These are phyloP conservation scores for Coregonus suidteri DNA, from an alignment of 2,797 vertebrate species.

Conservation along the genomic window DNA sequence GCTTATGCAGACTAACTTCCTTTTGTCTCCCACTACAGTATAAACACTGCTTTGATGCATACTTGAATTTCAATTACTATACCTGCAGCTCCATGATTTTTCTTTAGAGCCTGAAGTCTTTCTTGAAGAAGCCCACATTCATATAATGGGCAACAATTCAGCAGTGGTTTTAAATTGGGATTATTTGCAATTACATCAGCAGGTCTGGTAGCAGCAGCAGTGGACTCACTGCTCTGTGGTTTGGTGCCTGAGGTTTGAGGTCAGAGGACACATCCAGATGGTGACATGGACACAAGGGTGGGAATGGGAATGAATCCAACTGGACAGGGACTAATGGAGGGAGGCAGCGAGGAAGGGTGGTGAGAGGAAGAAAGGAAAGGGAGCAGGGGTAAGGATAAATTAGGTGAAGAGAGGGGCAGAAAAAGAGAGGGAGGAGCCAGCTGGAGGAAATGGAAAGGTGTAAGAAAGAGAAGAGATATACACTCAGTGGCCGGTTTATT, in stretches of 20 bases:
- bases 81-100: background rate
- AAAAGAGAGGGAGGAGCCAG: no score
- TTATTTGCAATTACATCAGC: background rate
- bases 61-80: background rate
- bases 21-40: background rate
- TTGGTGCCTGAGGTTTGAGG: background rate
- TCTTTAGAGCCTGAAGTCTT: background rate
- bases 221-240: background rate
- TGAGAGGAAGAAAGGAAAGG: no score
- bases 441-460: background rate
- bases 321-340: background rate
- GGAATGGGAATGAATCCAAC: background rate
- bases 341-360: background rate
- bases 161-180: background rate
- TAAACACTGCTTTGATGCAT: background rate
- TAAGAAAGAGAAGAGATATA: no score
- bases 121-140: background rate
- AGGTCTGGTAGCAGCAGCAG: background rate
- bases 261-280: background rate
- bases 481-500: no score
- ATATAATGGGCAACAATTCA: background rate
- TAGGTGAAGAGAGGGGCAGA: no score
- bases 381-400: no score
- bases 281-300: background rate
- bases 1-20: background rate